These are phyloP conservation scores for Noctuana brunneofusca DNA, from an alignment of 2,888 invertebrate species.

Conservation along the genomic window DNA sequence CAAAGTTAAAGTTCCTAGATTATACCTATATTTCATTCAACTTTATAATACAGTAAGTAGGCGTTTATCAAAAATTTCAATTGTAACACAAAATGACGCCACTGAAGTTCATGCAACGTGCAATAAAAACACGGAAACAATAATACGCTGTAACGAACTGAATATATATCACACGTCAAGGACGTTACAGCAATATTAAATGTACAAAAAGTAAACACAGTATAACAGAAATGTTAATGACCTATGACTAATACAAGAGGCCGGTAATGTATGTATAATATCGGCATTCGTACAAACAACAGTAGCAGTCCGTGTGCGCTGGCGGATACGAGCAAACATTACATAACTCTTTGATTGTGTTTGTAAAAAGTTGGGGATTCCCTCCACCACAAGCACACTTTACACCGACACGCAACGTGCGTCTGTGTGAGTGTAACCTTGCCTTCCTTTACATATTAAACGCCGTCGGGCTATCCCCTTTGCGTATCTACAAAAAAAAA, in stretches of 20 bases:
- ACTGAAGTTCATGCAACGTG: neutral
- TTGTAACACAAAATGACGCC: neutral
- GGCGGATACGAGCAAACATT: constrained; percentile 80
- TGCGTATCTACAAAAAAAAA: constrained; percentile 79
- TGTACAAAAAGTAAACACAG: constrained; percentile 66
- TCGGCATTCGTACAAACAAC: constrained; percentile 78
- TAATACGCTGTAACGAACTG: constrained; percentile 41
- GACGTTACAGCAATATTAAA: constrained; percentile 58
- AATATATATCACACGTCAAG: constrained; percentile 50
- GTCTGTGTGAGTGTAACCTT: constrained; percentile 79
- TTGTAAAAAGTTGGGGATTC: constrained; percentile 83
- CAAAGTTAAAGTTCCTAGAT: no score
- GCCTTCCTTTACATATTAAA: constrained; percentile 83
- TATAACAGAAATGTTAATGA: constrained; percentile 75
- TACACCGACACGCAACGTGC: constrained; percentile 55
- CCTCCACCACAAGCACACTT: constrained; percentile 79
- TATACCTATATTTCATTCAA: no score
- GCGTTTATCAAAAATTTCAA: neutral
- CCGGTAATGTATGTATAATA: constrained; percentile 75
- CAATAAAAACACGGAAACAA: constrained; percentile 31
- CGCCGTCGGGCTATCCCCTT: constrained; percentile 81
- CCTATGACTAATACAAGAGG: constrained; percentile 76
- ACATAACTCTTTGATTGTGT: constrained; percentile 83
- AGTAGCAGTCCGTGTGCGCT: constrained; percentile 66
- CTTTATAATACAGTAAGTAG: no score